Evolutionary conservation across 1,140 invertebrate species (phyloP).

Genomic region (Eciton burchellii): DNA sequence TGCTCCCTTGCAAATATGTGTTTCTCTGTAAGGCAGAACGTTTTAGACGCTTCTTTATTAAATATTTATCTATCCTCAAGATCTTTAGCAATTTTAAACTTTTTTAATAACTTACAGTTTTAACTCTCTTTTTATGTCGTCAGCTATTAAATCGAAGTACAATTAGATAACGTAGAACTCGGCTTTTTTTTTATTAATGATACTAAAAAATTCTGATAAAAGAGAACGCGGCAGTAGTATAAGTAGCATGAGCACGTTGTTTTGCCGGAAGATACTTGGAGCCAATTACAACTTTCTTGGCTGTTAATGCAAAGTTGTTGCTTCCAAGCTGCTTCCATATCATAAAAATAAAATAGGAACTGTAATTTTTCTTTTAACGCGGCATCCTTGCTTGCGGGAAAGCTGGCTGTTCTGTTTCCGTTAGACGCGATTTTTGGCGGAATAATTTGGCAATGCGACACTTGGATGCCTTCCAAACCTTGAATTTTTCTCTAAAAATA

Average conservation of each 20-base stretch:
- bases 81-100: slow-evolving; percentile 10
- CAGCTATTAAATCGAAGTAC: background rate
- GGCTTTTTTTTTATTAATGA: slow-evolving; percentile 2
- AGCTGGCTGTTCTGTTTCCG: background rate
- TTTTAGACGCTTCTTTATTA: background rate
- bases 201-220: background rate
- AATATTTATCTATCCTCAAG: background rate
- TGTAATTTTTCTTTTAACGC: slow-evolving; percentile 1
- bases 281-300: background rate
- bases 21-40: background rate
- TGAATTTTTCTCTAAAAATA: background rate
- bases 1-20: background rate
- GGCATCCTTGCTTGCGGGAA: background rate
- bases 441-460: background rate
- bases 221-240: background rate
- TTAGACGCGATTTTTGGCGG: background rate
- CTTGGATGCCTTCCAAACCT: background rate
- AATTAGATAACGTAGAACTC: background rate
- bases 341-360: background rate
- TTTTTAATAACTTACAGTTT: slow-evolving; percentile 3
- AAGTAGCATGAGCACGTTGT: background rate
- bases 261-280: background rate
- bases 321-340: background rate
- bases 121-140: background rate
- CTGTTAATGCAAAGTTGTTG: background rate